A percentile compares a stretch with the other conserved stretches of the same genome.
Conservation (phyloP, 2,888 invertebrate species). For the Ariolimax columbianus region DNA sequence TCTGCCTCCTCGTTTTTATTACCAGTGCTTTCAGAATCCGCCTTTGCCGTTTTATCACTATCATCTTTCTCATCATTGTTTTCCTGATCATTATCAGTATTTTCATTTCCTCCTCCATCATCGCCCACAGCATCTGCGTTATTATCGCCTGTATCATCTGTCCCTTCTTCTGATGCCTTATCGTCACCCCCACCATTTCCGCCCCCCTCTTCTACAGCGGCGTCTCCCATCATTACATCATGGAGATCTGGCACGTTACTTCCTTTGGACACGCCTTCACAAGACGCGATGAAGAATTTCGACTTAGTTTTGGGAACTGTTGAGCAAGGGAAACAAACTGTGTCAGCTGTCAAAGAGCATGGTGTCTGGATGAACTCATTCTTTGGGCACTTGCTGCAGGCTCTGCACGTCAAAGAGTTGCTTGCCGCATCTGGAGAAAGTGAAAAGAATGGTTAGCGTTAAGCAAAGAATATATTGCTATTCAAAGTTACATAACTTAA, state of each 20-base stretch:
- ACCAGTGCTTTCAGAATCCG: background rate
- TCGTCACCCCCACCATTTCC: background rate
- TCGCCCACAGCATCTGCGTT: background rate
- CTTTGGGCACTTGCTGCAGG: background rate
- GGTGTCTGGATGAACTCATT: background rate
- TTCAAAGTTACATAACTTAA: no score
- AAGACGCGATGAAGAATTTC: background rate
- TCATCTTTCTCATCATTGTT: background rate
- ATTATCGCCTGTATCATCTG: background rate
- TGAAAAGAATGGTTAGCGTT: no score
- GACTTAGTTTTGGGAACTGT: background rate
- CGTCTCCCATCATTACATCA: constrained; percentile 14
- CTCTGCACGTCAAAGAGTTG: background rate
- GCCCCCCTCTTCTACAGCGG: background rate
- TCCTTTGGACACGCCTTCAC: background rate
- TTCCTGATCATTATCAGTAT: background rate
- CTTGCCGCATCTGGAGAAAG: background rate
- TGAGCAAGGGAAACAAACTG: constrained; percentile 32
- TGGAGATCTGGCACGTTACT: background rate
- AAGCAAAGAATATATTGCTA: no score
- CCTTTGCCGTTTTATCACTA: background rate
- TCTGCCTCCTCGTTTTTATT: background rate
- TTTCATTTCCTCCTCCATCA: background rate
- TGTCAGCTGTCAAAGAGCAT: background rate
- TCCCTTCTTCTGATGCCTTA: background rate